Base-by-base conservation (phyloP, 2,888 invertebrate species). In the Athalia circularis region DNA sequence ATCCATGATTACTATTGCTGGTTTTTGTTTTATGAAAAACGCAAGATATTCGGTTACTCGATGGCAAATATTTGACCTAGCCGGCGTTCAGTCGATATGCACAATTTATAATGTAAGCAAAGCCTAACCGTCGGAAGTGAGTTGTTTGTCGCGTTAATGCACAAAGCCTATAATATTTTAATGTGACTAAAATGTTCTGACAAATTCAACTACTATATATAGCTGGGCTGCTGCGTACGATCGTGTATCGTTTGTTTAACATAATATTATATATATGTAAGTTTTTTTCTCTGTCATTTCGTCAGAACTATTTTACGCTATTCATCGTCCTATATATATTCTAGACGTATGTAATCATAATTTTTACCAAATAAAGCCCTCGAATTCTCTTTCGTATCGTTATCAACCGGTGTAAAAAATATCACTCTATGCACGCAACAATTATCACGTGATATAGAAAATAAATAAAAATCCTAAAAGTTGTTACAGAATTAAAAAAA, bases 41-140 rank as follows among this genome's bases (percentile, higher is more conserved):
- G 67, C 50, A 76, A 82, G 80, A 83, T 85, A 86, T 87, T 83
- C 79, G 83, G 82, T 86, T 87, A 75, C 75, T 85, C 84, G 80
- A 61, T 78, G 83, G 79, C 84, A 85, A 84, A 84, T 82, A 84
- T 80, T 81, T 82, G 57, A 68, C 13, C 70, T 80, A 80, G 80
- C 79, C 80, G 74, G 72, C 75, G 74, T 64, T 75, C 43, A 57
- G 57, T 77, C 78, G 79, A 82, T 79, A 82, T 83, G 84, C 81
- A 80, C 83, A 84, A 87, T 87, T 87, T 84, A 79, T 81, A 83
- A 80, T 78, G 76, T 79, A 78, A 80, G 83, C 81, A 82, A 82
- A 80, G 81, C 77, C 80, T 77, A 48, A 59, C 65, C 48, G 76
- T 76, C 79, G 75, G 75, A 76, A 75, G 79, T 79, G 76, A 79